Evolutionary conservation across 2,113 vertebrate genomes (phyloP).

Genomic region (Ictidomys tridecemlineatus): DNA sequence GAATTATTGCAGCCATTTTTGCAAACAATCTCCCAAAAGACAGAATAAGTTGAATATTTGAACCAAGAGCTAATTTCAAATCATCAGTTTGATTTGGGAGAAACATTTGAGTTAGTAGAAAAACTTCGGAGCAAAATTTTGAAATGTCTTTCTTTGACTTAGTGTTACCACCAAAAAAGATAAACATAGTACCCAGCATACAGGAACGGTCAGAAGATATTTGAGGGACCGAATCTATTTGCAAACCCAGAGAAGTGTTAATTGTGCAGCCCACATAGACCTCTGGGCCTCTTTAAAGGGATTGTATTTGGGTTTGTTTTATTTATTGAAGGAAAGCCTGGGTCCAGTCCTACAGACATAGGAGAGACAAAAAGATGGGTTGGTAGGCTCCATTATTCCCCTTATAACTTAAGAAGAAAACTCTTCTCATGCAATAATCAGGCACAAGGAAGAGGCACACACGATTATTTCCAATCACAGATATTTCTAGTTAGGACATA

Average conservation of each 20-base stretch:
- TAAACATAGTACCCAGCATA: not conserved
- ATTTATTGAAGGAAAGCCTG: not conserved
- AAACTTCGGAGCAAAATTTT: not conserved
- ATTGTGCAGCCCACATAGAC: not conserved
- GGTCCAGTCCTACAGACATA: not conserved
- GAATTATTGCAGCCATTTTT: not conserved
- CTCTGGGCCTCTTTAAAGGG: not conserved
- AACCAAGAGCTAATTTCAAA: not conserved
- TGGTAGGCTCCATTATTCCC: not conserved
- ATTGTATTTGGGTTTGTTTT: slow-evolving; percentile 5
- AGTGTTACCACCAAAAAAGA: not conserved
- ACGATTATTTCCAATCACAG: not conserved
- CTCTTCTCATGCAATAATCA: not conserved
- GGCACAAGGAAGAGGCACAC: not conserved
- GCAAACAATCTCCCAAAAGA: not conserved
- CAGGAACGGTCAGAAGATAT: not conserved
- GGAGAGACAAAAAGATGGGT: not conserved
- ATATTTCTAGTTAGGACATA: not conserved
- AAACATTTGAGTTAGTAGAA: not conserved
- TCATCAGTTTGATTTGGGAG: not conserved
- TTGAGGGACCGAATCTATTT: not conserved
- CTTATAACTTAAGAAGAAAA: not conserved
- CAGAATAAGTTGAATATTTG: not conserved
- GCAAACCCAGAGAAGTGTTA: not conserved
- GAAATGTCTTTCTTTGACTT: slow-evolving; percentile 20